Percentiles rank a stretch among this genome's conserved stretches.
phyloP scores from a whole-genome alignment of 2,888 invertebrate species.

The Eupeodes luniger region DNA sequence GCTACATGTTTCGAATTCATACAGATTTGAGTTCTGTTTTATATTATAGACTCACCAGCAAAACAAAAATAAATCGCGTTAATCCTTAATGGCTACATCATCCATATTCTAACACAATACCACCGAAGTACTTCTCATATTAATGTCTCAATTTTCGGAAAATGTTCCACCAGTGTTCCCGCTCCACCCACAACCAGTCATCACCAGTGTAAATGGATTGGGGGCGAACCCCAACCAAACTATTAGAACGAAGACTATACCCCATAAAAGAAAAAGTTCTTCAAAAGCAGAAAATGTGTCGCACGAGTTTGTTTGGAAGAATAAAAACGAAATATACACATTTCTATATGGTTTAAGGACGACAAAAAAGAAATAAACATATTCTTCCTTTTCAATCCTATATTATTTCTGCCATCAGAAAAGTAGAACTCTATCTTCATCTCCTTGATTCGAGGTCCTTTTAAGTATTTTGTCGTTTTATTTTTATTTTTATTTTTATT shows the following conservation, averaged over 20 bases:
- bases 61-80: slow-evolving; percentile 60
- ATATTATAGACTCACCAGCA: not conserved
- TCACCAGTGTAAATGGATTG: slow-evolving; percentile 63
- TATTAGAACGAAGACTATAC: slow-evolving; percentile 67
- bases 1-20: too few relatives aligned
- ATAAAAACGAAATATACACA: slow-evolving; percentile 77
- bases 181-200: slow-evolving; percentile 54
- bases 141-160: slow-evolving; percentile 75
- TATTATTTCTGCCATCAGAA: slow-evolving; percentile 28
- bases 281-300: slow-evolving; percentile 82
- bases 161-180: slow-evolving; percentile 56
- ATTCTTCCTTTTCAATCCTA: slow-evolving; percentile 64
- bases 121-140: slow-evolving; percentile 69
- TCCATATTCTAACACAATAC: slow-evolving; percentile 69
- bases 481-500: slow-evolving; percentile 12
- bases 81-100: slow-evolving; percentile 71
- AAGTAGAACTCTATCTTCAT: slow-evolving; percentile 60
- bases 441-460: slow-evolving; percentile 68
- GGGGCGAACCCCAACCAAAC: slow-evolving; percentile 74
- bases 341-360: not conserved
- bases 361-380: slow-evolving; percentile 75
- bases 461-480: slow-evolving; percentile 62
- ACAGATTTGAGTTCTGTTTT: not conserved
- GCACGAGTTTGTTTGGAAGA: slow-evolving; percentile 78
- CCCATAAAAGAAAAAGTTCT: slow-evolving; percentile 78